Base-by-base conservation (phyloP, 2,888 invertebrate species). In the Hyppa rectilinea region DNA sequence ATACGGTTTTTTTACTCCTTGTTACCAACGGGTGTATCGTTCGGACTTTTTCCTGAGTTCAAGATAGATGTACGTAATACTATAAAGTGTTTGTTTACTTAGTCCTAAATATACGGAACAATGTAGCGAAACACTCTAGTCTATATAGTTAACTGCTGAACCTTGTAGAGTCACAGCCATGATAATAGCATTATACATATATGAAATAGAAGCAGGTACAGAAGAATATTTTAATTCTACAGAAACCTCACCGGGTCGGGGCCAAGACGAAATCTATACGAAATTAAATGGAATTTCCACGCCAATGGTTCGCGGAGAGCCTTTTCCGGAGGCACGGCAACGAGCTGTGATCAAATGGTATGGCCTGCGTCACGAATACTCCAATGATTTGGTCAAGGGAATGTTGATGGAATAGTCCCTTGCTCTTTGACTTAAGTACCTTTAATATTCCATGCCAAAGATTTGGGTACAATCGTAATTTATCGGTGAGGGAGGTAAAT, bases 231-330 rank as follows among this genome's bases (percentile, higher is more conserved):
- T 60, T 55, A 52, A 58, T 70, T 76, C 69, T 64, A 78, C 70
- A 75, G 62, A 60, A 81, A 78, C 74, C 74, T 73, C 73, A 73
- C 45, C 65, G 63, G 45, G 58, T 63, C 55, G 72, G 72, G 63
- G 52, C 83, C 83, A 81, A 84, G 81, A 86, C 82, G 85, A 87
- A 90, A 88, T 88, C 86, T 84, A 85, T 85, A 82, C 88, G 83
- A 89, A 91, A 93, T 93, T 91, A 92, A 94, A 94, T 92, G 90
- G 91, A 92, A 91, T 94, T 94, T 94, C 92, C 89, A 89, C 90
- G 85, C 84, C 88, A 91, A 85, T 87, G 91, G 87, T 84, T 90
- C 85, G 83, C 78, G 88, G 87, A 91, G 90, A 91, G 90, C 89
- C 90, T 89, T 92, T 90, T 50, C 87, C 83, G 83, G 78, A 65